Percentiles rank a stretch among this genome's conserved stretches.
phyloP scores from a whole-genome alignment of 1,140 invertebrate species.

The Solen grandis region DNA sequence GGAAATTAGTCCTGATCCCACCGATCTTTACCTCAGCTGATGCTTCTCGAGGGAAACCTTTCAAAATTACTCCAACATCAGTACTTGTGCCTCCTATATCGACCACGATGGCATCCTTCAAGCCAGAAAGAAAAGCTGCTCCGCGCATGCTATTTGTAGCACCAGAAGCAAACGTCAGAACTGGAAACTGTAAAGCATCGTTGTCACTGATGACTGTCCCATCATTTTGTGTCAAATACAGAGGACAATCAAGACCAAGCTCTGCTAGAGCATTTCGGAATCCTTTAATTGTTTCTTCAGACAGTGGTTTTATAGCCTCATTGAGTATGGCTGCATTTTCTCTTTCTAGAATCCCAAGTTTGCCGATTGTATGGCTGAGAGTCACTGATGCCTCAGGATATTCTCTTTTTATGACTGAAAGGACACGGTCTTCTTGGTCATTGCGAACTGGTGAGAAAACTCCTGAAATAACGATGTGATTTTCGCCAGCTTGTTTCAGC shows the following conservation, averaged over 20 bases:
- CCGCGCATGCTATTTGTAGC: conserved; percentile 79
- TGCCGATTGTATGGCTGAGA: conserved; percentile 72
- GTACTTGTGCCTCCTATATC: conserved; percentile 78
- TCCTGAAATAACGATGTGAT: conserved; percentile 70
- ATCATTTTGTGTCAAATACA: conserved; percentile 77
- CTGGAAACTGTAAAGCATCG: conserved; percentile 63
- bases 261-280: conserved; percentile 69
- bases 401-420: conserved; percentile 54
- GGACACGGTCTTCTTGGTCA: conserved; percentile 67
- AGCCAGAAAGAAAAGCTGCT: conserved; percentile 72
- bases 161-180: conserved; percentile 77
- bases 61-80: conserved; percentile 73
- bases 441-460: conserved; percentile 70
- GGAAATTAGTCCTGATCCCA: conserved; percentile 74
- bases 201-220: conserved; percentile 69
- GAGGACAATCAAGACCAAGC: conserved; percentile 69
- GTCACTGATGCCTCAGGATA: conserved; percentile 71
- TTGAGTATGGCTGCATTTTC: conserved; percentile 78
- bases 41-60: conserved; percentile 75
- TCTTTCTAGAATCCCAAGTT: conserved; percentile 74
- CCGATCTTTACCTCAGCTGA: conserved; percentile 70
- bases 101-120: conserved; percentile 74
- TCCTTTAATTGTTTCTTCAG: conserved; percentile 66
- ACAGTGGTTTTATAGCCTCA: conserved; percentile 74
- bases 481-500: conserved; percentile 60